Percentiles rank a stretch among this genome's conserved stretches.
These are phyloP conservation scores for Gadopsis marmoratus DNA, from an alignment of 2,797 vertebrate genomes.

Conservation along the genomic window DNA sequence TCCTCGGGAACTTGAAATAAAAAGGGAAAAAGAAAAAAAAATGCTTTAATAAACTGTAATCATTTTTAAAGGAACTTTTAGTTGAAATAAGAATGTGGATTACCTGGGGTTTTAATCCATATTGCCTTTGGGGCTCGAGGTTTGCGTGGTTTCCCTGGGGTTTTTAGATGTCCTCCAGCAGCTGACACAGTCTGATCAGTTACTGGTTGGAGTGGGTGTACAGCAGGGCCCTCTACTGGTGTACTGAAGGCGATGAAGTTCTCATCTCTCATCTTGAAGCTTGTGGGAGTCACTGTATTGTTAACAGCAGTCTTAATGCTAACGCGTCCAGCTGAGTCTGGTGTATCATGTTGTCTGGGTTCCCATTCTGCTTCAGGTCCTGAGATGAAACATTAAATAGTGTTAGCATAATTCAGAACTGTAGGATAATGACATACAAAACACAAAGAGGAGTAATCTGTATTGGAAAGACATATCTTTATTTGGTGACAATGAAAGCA, in stretches of 20 bases:
- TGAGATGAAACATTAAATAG: conserved; percentile 43
- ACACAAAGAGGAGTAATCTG: neutral
- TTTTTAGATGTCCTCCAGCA: conserved; percentile 54
- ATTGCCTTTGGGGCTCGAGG: conserved; percentile 76
- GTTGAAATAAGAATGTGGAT: conserved; percentile 5
- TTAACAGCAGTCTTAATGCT: conserved; percentile 51
- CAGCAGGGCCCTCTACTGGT: conserved; percentile 68
- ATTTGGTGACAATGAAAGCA: neutral
- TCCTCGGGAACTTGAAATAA: conserved; percentile 50
- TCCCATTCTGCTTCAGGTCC: conserved; percentile 77
- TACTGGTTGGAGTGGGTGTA: conserved; percentile 70
- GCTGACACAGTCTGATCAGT: conserved; percentile 49
- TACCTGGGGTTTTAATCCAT: conserved; percentile 71
- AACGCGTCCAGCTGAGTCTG: conserved; percentile 75
- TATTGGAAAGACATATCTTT: neutral
- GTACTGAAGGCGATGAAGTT: conserved; percentile 74
- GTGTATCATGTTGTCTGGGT: conserved; percentile 82
- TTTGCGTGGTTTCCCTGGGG: conserved; percentile 80
- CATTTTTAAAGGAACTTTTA: neutral
- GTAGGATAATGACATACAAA: neutral
- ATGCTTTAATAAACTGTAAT: neutral
- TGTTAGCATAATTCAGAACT: neutral
- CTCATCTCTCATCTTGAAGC: conserved; percentile 73
- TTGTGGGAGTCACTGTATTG: conserved; percentile 63
- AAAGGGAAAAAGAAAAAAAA: neutral